phyloP scores from a whole-genome alignment of 2,113 vertebrate species.

The Hepsetus odoe region DNA sequence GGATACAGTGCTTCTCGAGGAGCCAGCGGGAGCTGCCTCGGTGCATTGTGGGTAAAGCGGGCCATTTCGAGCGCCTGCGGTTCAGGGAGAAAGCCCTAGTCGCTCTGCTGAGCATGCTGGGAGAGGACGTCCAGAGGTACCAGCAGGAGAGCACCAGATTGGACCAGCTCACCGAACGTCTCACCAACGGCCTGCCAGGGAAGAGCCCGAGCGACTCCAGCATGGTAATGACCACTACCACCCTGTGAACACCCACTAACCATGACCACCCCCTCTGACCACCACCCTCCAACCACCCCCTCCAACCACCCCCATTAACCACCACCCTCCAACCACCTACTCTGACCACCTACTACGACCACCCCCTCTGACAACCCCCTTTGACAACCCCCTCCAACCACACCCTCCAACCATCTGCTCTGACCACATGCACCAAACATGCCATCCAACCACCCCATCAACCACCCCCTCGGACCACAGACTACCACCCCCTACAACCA shows the following conservation, averaged over 20 bases:
- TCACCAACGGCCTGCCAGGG: constrained; percentile 64
- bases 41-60: constrained; percentile 49
- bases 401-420: too few relatives aligned
- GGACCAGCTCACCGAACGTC: constrained; percentile 53
- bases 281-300: too few relatives aligned
- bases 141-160: constrained; percentile 60
- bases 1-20: constrained; percentile 49
- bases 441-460: too few relatives aligned
- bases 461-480: too few relatives aligned
- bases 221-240: constrained; percentile 62
- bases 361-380: too few relatives aligned
- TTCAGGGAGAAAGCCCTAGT: constrained; percentile 70
- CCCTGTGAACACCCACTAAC: background rate
- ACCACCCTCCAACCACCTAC: too few relatives aligned
- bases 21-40: constrained; percentile 55
- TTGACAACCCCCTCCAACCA: too few relatives aligned
- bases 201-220: constrained; percentile 59
- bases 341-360: too few relatives aligned
- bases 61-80: constrained; percentile 58
- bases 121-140: constrained; percentile 67
- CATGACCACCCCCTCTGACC: too few relatives aligned
- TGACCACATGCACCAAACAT: too few relatives aligned
- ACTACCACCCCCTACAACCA: too few relatives aligned
- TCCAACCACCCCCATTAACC: too few relatives aligned
- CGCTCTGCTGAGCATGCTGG: constrained; percentile 66